Base-by-base conservation (phyloP, 2,113 vertebrate species). In the Brachionichthys hirsutus region DNA sequence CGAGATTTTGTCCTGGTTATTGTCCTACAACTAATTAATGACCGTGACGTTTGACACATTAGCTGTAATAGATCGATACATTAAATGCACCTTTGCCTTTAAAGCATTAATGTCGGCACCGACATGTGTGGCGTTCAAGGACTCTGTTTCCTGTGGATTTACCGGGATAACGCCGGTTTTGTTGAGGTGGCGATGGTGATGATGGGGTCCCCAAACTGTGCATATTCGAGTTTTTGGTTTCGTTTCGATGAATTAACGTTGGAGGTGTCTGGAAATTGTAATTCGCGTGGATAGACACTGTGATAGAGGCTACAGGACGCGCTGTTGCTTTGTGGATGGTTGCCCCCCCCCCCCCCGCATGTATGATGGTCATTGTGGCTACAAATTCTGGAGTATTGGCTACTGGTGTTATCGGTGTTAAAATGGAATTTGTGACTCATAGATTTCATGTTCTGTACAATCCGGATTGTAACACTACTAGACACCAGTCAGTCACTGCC, bases 251-350 rank as follows among this genome's bases (percentile, higher is more conserved):
- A 30, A 30, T 30, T 30, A 30, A 30, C 47, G 50, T 43, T 12
- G 61, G 34, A 62, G 57, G 7, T 55, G 3, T 2, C 63, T 14
- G 48, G n/a, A n/a, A n/a, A n/a, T 65, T 72, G 69, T 79, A 60
- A 63, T 78, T 58, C 74, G 66, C 62, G 69, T 69, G 59, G 77
- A 71, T 69, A 49, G 59, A n/a, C 45, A 10, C 16, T 43, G 16
- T 55, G 70, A 71, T 67, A 55, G 64, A 57, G 67, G 65, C 70
- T 75, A 78, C 65, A 80, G 60, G 82, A 12, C 60, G 55, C 63
- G 68, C 70, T 67, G 78, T 73, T 75, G 55, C 58, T 22, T 71
- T 56, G 35, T 19, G 18, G 54, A 80, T 72, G 71, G 62, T 68
- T 64, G 67, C 48, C n/a, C n/a, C n/a, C n/a, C n/a, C n/a, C n/a